A percentile compares a stretch with the other conserved stretches of the same genome.
phyloP scores from a whole-genome alignment of 2,797 vertebrate species.

The Tolypeutes matacus region DNA sequence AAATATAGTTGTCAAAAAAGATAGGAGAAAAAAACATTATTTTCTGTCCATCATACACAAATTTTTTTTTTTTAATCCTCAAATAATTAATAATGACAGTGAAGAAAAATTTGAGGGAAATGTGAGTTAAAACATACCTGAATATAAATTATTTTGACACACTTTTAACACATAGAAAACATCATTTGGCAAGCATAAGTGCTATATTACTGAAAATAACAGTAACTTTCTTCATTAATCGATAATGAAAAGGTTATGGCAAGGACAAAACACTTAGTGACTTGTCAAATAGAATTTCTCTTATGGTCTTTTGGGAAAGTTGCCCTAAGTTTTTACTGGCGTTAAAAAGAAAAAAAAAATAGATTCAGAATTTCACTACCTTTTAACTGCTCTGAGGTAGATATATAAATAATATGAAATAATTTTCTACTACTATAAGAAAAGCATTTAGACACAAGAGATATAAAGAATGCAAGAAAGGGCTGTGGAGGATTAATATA shows the following conservation, averaged over 20 bases:
- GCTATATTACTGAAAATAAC: neutral
- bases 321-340: neutral
- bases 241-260: conserved; percentile 19
- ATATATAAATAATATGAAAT: conserved; percentile 45
- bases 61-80: neutral
- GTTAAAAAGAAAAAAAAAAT: neutral
- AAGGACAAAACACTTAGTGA: neutral
- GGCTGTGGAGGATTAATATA: conserved; percentile 31
- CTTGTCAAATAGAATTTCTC: neutral
- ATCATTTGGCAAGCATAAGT: conserved; percentile 39
- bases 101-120: neutral
- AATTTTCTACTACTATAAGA: neutral
- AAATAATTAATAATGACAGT: conserved; percentile 35
- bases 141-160: neutral
- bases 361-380: neutral
- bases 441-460: conserved; percentile 32
- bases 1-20: neutral
- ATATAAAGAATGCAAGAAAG: conserved; percentile 58
- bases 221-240: neutral
- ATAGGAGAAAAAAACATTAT: neutral
- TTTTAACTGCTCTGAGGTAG: neutral
- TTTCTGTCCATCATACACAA: neutral
- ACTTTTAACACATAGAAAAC: neutral
- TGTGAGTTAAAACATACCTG: conserved; percentile 26
- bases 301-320: neutral